phyloP scores from a whole-genome alignment of 35 echinoderm and acorn worm species.

The Ophiothrix spiculata region DNA sequence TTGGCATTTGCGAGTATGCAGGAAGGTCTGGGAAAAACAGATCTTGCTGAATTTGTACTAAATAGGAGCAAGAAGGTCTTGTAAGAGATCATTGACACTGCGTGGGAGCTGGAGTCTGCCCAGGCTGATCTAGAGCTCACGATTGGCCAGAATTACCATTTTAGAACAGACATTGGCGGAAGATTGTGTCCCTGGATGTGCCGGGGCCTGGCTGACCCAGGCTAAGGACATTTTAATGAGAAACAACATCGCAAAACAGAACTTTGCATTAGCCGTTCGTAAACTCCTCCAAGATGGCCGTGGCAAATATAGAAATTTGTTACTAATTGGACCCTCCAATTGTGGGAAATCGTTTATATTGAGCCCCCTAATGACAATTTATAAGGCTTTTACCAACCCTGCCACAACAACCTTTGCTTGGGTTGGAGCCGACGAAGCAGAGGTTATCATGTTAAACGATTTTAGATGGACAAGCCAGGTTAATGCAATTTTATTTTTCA shows the following conservation, averaged over 20 bases:
- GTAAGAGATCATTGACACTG: neutral
- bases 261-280: neutral
- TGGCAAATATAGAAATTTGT: conserved; percentile 19
- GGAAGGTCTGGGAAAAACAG: neutral
- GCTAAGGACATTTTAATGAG: neutral
- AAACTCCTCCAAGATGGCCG: neutral
- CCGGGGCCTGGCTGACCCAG: too few relatives aligned
- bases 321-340: conserved; percentile 32
- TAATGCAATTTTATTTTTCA: too few relatives aligned
- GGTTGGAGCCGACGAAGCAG: conserved; percentile 1
- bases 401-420: conserved; percentile 27
- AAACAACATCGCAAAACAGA: neutral
- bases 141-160: too few relatives aligned
- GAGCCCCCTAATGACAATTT: neutral
- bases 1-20: neutral
- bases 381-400: conserved; percentile 18
- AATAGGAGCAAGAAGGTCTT: neutral
- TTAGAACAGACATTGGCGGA: too few relatives aligned
- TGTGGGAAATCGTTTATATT: conserved; percentile 44
- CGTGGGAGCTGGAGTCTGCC: neutral
- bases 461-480: conserved; percentile 22
- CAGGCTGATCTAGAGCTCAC: too few relatives aligned
- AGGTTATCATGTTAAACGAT: conserved; percentile 25
- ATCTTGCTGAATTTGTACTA: neutral
- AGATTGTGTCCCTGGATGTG: too few relatives aligned